phyloP scores from a whole-genome alignment of 2,797 vertebrate genomes.

The Danio jaintianensis region DNA sequence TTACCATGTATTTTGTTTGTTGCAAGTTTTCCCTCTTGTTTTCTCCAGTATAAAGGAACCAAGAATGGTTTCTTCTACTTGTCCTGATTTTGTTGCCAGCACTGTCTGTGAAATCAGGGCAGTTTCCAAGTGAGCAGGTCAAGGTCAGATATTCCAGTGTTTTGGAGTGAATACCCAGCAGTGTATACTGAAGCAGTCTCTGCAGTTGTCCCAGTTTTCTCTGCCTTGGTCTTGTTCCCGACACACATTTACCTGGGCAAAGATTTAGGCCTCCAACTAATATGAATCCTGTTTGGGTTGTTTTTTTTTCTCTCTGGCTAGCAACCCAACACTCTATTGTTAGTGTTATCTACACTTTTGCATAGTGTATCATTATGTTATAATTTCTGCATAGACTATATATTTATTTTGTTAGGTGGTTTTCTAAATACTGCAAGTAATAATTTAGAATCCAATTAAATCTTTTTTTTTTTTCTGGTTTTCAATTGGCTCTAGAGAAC shows the following conservation, averaged over 20 bases:
- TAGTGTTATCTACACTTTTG: neutral
- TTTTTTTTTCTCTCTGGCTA: neutral
- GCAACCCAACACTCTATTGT: neutral
- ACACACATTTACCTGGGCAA: slow-evolving; percentile 38
- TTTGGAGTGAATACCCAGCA: slow-evolving; percentile 39
- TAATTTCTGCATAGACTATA: neutral
- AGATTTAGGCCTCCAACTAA: neutral
- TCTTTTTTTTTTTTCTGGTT: neutral
- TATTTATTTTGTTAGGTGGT: neutral
- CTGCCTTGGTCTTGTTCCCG: neutral
- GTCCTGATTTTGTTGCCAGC: neutral
- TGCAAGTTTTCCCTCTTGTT: neutral
- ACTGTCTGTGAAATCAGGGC: slow-evolving; percentile 44
- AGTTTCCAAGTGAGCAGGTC: slow-evolving; percentile 42
- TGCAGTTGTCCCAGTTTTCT: slow-evolving; percentile 39
- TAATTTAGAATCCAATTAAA: neutral
- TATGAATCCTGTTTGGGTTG: neutral
- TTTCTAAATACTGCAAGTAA: neutral
- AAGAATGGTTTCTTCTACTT: neutral
- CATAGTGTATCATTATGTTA: too few relatives aligned
- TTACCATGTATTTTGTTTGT: neutral
- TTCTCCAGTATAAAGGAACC: neutral
- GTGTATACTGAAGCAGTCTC: slow-evolving; percentile 41
- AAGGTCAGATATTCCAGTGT: slow-evolving; percentile 50
- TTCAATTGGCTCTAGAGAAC: neutral